Percentiles rank a stretch among this genome's conserved stretches.
These are phyloP conservation scores for Lutjanus campechanus DNA, from an alignment of 2,797 vertebrate species.

Conservation along the genomic window DNA sequence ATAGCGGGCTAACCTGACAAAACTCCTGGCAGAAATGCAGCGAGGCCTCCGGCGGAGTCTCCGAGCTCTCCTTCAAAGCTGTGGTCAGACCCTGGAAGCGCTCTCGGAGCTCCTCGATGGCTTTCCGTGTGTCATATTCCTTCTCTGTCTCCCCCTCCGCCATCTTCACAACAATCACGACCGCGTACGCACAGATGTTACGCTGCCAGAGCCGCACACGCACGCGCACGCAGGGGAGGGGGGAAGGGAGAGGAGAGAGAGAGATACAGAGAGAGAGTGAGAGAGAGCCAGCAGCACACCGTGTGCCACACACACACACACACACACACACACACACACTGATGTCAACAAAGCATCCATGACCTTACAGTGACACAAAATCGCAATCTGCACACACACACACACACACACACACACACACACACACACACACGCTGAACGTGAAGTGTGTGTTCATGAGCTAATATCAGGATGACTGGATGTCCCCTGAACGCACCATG, in stretches of 20 bases:
- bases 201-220: conserved; percentile 80
- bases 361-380: conserved; percentile 52
- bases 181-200: conserved; percentile 93
- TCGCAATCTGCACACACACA: conserved; percentile 16
- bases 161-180: conserved; percentile 99
- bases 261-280: conserved; percentile 14
- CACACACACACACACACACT: conserved; percentile 3
- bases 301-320: conserved; percentile 32
- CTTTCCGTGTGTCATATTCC: conserved; percentile 90
- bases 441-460: conserved; percentile 8
- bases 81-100: conserved; percentile 90
- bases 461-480: background rate
- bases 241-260: conserved; percentile 37
- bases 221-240: conserved; percentile 80
- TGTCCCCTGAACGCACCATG: background rate
- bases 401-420: background rate
- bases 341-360: conserved; percentile 72
- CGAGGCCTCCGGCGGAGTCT: conserved; percentile 90
- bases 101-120: conserved; percentile 89
- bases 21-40: conserved; percentile 96
- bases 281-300: conserved; percentile 15
- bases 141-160: conserved; percentile 98
- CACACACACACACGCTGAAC: background rate
- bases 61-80: conserved; percentile 87
- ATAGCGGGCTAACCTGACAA: conserved; percentile 91